A percentile compares a stretch with the other conserved stretches of the same genome.
These are phyloP conservation scores for Notarius quadriscutis DNA, from an alignment of 2,113 vertebrate genomes.

Conservation along the genomic window DNA sequence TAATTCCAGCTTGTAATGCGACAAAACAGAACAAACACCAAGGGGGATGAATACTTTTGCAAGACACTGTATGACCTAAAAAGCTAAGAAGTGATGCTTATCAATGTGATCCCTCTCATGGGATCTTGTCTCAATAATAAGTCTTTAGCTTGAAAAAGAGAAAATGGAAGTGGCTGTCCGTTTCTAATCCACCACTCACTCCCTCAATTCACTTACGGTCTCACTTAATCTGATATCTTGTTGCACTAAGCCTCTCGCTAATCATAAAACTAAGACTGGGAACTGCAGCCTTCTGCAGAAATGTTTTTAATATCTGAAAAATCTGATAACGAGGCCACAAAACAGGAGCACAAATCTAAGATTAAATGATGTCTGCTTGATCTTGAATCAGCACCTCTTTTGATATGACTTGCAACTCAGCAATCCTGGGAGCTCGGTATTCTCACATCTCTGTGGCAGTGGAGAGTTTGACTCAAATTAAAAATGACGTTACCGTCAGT, in stretches of 20 bases:
- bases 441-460: background rate
- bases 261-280: slow-evolving; percentile 36
- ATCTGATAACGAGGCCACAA: slow-evolving; percentile 6
- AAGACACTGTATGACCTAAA: slow-evolving; percentile 13
- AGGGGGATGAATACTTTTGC: no score
- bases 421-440: background rate
- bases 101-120: background rate
- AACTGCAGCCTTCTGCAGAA: slow-evolving; percentile 27
- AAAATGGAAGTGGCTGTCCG: slow-evolving; percentile 2
- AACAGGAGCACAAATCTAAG: background rate
- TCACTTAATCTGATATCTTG: slow-evolving; percentile 26
- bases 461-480: background rate
- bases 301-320: slow-evolving; percentile 29
- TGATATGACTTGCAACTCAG: background rate
- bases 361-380: background rate
- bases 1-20: no score
- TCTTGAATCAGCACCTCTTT: background rate
- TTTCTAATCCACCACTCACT: slow-evolving; percentile 34
- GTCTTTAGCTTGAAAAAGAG: slow-evolving; percentile 30
- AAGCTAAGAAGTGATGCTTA: slow-evolving; percentile 35
- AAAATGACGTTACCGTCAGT: background rate
- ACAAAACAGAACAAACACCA: no score
- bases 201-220: slow-evolving; percentile 27
- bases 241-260: slow-evolving; percentile 11
- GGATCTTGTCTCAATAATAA: slow-evolving; percentile 44